Evolutionary conservation across 2,888 invertebrate species (phyloP).

Genomic region (Parochlus steinenii): DNA sequence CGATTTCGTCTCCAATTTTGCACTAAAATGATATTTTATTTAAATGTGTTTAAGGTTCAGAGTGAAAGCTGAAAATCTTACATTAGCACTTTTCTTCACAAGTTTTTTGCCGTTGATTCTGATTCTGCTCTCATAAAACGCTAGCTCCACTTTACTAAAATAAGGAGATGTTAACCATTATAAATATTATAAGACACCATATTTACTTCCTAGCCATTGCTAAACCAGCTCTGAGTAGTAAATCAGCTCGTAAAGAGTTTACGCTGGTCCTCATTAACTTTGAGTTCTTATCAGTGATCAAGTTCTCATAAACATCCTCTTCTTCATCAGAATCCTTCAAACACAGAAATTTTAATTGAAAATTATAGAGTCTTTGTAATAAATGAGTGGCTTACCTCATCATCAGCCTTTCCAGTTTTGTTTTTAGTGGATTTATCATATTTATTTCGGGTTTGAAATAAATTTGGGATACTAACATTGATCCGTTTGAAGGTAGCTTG

Average conservation of each 20-base stretch:
- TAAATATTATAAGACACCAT: constrained; percentile 8
- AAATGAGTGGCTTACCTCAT: no score
- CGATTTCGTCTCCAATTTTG: constrained; percentile 55
- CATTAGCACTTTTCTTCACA: constrained; percentile 52
- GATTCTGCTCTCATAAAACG: constrained; percentile 67
- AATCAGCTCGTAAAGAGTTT: constrained; percentile 52
- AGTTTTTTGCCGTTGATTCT: constrained; percentile 62
- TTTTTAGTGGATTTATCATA: no score
- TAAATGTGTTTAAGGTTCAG: constrained; percentile 10
- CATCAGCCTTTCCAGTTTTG: no score
- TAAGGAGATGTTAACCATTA: constrained; percentile 15
- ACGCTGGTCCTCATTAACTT: constrained; percentile 46
- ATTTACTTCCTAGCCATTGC: constrained; percentile 53
- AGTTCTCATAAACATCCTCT: constrained; percentile 32
- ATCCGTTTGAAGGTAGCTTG: no score
- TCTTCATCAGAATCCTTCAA: constrained; percentile 34
- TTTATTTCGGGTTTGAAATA: no score
- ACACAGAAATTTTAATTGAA: no score
- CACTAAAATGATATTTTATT: constrained; percentile 32
- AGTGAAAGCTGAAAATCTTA: constrained; percentile 27
- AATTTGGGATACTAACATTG: no score
- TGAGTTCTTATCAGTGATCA: constrained; percentile 40
- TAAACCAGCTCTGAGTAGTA: constrained; percentile 49
- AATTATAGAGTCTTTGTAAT: no score
- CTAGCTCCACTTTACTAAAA: constrained; percentile 59